Evolutionary conservation across 2,888 invertebrate species (phyloP), one percentile per base, ranked within the genome.

Genomic region (Plutella xylostella): DNA sequence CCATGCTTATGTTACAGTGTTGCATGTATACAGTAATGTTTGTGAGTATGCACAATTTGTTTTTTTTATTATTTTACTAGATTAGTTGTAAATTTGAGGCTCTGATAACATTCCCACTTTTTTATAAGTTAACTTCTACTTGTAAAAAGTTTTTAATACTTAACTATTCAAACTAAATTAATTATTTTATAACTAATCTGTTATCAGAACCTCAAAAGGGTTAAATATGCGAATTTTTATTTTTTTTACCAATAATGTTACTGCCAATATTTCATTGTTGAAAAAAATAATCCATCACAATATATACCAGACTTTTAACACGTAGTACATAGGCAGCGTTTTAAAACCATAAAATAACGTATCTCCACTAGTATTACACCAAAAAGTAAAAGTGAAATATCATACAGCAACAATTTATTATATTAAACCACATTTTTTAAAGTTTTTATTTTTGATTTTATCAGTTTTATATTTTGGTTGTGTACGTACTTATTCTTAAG

Each of bases 401-500:
- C n/a, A n/a, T n/a, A n/a, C n/a, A n/a, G n/a, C n/a, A n/a, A n/a
- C n/a, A n/a, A n/a, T n/a, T n/a, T 9, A 39, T 25, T n/a, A 39
- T 25, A 11, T 17, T 37, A 19, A 17, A 39, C 9, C 30, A 19
- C 42, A 5, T 31, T 11, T 30, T 19, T 40, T 15, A 15, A 7
- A 40, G n/a, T 11, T 18, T 42, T 42, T 30, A 14, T 42, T 30
- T 19, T 18, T 30, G 11, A 63, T 65, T 45, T 56, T 56, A 63
- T 64, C 59, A 58, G 69, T 72, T 67, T 61, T 59, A 71, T 73
- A 67, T 71, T 72, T 79, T 75, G 80, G 79, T 83, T 83, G 78
- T 82, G 83, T 84, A 75, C 82, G 82, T 87, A 87, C 86, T 86
- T 86, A 85, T 85, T 84, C 61, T 62, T 76, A 75, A 72, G 69